Conservation (phyloP, 2,888 invertebrate genomes). For the Mimumesa dahlbomi region DNA sequence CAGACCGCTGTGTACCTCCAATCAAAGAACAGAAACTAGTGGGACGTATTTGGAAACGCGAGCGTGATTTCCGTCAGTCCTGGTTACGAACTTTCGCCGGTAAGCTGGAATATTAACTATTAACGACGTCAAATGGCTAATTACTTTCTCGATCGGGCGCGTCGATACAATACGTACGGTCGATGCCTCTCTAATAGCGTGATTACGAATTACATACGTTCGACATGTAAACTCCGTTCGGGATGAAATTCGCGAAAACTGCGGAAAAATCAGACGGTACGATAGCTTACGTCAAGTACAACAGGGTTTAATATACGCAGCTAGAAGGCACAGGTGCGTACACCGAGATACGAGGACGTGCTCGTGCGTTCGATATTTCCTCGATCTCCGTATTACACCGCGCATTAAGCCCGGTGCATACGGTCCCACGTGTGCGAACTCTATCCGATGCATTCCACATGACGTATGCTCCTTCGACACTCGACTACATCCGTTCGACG, state of each 20-base stretch:
- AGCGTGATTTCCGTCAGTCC: background rate
- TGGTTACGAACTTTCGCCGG: background rate
- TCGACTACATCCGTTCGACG: slow-evolving; percentile 26
- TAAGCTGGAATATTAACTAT: background rate
- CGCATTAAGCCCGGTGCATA: slow-evolving; percentile 26
- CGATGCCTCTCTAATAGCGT: no score
- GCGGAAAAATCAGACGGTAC: no score
- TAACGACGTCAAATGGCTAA: background rate
- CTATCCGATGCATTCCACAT: slow-evolving; percentile 15
- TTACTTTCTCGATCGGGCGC: no score
- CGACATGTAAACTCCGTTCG: no score
- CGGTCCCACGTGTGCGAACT: slow-evolving; percentile 30
- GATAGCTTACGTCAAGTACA: no score
- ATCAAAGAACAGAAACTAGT: background rate
- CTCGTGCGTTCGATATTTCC: background rate
- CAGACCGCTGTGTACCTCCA: background rate
- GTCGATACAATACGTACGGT: no score
- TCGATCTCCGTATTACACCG: slow-evolving; percentile 1
- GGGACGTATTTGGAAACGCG: no score
- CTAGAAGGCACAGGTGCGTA: slow-evolving; percentile 17
- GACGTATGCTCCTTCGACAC: slow-evolving; percentile 32
- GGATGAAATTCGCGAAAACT: background rate
- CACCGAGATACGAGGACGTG: slow-evolving; percentile 25
- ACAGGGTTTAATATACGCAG: no score
- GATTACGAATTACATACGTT: no score